Evolutionary conservation across 1,140 invertebrate genomes (phyloP).

Genomic region (Periplaneta americana): DNA sequence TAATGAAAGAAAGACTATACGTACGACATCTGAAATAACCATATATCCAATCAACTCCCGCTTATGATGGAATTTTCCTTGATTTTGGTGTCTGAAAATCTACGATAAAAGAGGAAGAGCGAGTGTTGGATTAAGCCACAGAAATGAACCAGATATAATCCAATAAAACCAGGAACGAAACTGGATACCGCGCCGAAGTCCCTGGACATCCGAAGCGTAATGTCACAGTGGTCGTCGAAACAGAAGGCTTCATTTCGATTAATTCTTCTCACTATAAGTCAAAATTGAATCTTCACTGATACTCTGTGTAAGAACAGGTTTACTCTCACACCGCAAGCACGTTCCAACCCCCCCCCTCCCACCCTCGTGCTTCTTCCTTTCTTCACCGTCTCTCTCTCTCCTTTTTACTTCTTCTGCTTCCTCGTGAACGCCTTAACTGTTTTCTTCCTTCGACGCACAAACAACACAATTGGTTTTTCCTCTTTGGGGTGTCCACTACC

Average conservation of each 20-base stretch:
- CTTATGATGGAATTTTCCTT: no score
- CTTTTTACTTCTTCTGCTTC: background rate
- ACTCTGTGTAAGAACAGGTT: background rate
- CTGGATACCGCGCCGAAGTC: no score
- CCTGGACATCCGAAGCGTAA: no score
- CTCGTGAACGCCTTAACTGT: background rate
- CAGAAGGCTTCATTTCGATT: background rate
- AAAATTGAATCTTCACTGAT: background rate
- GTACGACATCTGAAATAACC: no score
- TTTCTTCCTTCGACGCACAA: conserved; percentile 4
- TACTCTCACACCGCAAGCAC: background rate
- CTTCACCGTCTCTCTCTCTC: background rate
- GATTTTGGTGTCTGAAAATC: no score
- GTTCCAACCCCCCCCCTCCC: background rate
- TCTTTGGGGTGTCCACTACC: background rate
- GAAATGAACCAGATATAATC: no score
- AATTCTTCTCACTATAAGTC: background rate
- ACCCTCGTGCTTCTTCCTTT: background rate
- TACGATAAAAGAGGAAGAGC: no score
- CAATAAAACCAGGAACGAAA: no score
- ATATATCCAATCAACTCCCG: no score
- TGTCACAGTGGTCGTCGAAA: no score
- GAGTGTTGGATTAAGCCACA: no score
- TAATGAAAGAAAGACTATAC: no score
- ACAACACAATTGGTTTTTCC: conserved; percentile 7